Percentiles rank a stretch among this genome's conserved stretches.
Evolutionary conservation across 1,140 invertebrate genomes (phyloP).

Genomic region (Spodoptera frugiperda): DNA sequence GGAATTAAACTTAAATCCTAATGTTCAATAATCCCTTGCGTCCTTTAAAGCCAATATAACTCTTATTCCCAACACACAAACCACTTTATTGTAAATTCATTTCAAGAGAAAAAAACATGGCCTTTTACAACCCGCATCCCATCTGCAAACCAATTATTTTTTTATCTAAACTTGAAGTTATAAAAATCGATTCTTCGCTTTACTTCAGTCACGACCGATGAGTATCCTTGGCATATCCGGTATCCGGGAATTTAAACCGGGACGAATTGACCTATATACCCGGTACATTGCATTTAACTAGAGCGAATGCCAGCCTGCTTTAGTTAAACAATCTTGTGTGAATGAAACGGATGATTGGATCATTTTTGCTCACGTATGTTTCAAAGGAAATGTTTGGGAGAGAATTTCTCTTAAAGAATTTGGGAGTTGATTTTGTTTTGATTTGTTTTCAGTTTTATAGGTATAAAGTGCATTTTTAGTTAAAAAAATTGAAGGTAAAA

Average conservation of each 20-base stretch:
- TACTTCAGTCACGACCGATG: not conserved
- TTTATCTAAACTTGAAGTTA: constrained; percentile 22
- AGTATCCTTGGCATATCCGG: constrained; percentile 24
- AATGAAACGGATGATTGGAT: not conserved
- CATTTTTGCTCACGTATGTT: too few relatives aligned
- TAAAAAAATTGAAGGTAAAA: too few relatives aligned
- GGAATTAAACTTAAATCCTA: too few relatives aligned
- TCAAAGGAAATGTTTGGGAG: too few relatives aligned
- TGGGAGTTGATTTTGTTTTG: too few relatives aligned
- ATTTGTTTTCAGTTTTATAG: too few relatives aligned
- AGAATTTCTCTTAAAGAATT: too few relatives aligned
- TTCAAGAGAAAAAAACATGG: not conserved
- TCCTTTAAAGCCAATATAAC: too few relatives aligned
- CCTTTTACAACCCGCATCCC: not conserved
- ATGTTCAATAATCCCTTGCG: too few relatives aligned
- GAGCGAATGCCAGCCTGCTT: not conserved
- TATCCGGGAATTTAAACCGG: constrained; percentile 36
- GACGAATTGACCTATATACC: constrained; percentile 33
- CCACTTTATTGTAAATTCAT: too few relatives aligned
- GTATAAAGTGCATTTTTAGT: too few relatives aligned
- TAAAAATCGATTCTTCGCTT: constrained; percentile 23
- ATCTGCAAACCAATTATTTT: constrained; percentile 24
- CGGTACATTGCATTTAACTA: not conserved
- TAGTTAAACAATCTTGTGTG: not conserved
- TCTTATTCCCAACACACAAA: too few relatives aligned